phyloP scores from a whole-genome alignment of 1,140 invertebrate genomes.

The Tribolium castaneum region DNA sequence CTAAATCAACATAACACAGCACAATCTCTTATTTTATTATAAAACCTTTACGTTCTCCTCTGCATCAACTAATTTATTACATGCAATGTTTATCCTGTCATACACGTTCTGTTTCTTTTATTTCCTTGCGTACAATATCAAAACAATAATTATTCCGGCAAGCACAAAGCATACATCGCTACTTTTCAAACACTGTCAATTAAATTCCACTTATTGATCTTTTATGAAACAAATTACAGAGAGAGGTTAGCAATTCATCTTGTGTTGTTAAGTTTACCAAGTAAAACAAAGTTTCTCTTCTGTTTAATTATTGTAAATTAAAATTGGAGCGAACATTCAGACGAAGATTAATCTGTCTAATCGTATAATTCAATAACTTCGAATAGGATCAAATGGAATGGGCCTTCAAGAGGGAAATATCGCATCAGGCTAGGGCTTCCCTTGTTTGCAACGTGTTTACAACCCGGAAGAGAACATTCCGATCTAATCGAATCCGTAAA shows the following conservation, averaged over 20 bases:
- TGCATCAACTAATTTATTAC: background rate
- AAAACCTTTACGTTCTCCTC: background rate
- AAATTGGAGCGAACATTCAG: background rate
- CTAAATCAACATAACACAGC: background rate
- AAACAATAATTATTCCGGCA: conserved; percentile 16
- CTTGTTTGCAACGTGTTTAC: background rate
- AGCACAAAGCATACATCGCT: background rate
- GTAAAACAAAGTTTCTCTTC: background rate
- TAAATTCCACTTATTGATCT: background rate
- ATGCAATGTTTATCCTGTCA: background rate
- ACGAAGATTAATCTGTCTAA: background rate
- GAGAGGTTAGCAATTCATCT: background rate
- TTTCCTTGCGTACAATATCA: background rate
- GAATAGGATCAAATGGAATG: background rate
- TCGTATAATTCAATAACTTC: background rate
- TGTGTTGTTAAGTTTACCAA: background rate
- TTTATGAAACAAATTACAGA: background rate
- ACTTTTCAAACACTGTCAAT: background rate
- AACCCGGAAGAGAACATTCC: background rate
- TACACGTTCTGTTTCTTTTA: conserved; percentile 13
- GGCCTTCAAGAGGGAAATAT: background rate
- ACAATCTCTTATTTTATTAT: conserved; percentile 7
- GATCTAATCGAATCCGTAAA: background rate
- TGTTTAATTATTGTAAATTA: background rate
- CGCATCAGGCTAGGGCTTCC: background rate